Conservation (phyloP, 2,888 invertebrate species). For the Sphecodes monilicornis region DNA sequence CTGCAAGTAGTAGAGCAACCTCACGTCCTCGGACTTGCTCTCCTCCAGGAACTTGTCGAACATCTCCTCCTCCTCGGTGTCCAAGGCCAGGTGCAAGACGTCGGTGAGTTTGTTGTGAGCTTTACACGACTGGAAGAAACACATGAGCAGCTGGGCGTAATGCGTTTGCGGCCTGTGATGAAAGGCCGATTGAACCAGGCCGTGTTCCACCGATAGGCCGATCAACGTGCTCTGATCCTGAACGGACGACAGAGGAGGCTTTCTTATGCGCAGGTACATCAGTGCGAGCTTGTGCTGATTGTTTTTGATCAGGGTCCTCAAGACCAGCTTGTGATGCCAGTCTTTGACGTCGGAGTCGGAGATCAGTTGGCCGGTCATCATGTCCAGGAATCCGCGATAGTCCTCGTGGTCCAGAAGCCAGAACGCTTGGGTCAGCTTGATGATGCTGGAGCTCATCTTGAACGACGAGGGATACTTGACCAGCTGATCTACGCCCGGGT, state of each 20-base stretch:
- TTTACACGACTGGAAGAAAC: conserved; percentile 80
- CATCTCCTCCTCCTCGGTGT: conserved; percentile 88
- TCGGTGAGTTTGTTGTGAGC: conserved; percentile 76
- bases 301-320: conserved; percentile 89
- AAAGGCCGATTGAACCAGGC: conserved; percentile 81
- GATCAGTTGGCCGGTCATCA: conserved; percentile 79
- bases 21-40: conserved; percentile 88
- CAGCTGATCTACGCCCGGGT: conserved; percentile 89
- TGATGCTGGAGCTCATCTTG: conserved; percentile 89
- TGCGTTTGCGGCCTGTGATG: conserved; percentile 79
- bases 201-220: conserved; percentile 79
- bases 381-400: conserved; percentile 87
- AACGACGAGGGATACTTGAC: conserved; percentile 93
- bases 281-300: conserved; percentile 90
- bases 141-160: conserved; percentile 76
- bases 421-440: conserved; percentile 93
- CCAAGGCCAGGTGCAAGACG: conserved; percentile 88
- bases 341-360: conserved; percentile 86
- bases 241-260: conserved; percentile 86
- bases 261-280: conserved; percentile 88
- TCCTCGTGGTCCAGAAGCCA: conserved; percentile 96
- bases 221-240: conserved; percentile 84
- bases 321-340: conserved; percentile 91
- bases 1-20: conserved; percentile 90
- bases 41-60: conserved; percentile 89